Percentiles rank a stretch among this genome's conserved stretches.
Conservation (phyloP, 2,797 vertebrate species). For the Rhynchotus rufescens region DNA sequence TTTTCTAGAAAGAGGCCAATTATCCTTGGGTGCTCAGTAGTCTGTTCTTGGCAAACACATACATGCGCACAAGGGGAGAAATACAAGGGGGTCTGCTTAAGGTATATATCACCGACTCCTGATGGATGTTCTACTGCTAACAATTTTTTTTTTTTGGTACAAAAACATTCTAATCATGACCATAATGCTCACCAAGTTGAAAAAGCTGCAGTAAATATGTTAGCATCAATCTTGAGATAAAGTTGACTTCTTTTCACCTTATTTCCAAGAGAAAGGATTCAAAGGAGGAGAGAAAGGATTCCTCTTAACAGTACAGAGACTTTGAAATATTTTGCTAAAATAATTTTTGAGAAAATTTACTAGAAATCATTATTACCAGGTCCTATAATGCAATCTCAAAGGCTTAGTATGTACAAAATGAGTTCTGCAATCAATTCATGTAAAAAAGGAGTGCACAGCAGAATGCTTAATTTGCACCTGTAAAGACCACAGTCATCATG, state of each 20-base stretch:
- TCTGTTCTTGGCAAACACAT: not conserved
- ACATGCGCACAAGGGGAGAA: not conserved
- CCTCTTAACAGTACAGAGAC: not conserved
- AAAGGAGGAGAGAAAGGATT: not conserved
- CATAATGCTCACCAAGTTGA: not conserved
- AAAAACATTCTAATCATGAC: not conserved
- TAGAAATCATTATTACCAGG: not conserved
- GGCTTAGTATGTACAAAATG: not conserved
- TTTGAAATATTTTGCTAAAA: not conserved
- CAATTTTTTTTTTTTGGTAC: not conserved
- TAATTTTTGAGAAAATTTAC: not conserved
- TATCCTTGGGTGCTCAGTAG: not conserved
- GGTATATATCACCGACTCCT: not conserved
- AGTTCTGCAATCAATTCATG: not conserved
- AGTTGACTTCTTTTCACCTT: not conserved
- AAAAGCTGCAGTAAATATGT: not conserved
- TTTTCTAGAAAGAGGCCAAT: slow-evolving; percentile 50
- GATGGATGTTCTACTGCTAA: not conserved
- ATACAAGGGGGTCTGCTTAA: not conserved
- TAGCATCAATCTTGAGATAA: not conserved
- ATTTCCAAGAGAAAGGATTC: not conserved
- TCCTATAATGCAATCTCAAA: not conserved
- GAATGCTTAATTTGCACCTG: not conserved
- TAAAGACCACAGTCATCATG: not conserved
- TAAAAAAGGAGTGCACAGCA: not conserved